phyloP scores from a whole-genome alignment of 2,797 vertebrate genomes.

The Eulemur coronatus region DNA sequence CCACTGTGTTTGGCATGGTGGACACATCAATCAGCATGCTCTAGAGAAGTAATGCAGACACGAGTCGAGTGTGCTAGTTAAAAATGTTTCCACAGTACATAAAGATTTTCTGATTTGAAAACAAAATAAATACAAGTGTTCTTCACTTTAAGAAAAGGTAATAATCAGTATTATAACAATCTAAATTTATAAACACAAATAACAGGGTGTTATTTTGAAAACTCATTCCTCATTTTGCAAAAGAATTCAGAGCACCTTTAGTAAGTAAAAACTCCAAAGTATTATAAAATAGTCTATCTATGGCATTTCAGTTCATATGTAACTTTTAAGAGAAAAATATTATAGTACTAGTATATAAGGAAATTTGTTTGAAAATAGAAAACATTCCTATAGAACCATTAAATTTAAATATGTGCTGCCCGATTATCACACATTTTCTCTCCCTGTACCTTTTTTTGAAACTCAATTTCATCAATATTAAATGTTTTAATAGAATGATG shows the following conservation, averaged over 20 bases:
- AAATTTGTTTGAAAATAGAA: neutral
- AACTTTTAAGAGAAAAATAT: conserved; percentile 25
- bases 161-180: neutral
- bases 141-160: neutral
- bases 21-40: neutral
- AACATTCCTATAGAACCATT: neutral
- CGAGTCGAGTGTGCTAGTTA: neutral
- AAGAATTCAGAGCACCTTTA: neutral
- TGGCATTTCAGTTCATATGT: neutral
- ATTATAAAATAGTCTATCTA: neutral
- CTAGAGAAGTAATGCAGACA: neutral
- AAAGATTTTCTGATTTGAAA: neutral
- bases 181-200: neutral
- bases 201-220: neutral
- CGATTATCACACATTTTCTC: neutral
- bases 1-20: neutral
- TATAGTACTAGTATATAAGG: neutral
- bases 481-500: neutral
- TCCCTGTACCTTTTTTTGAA: neutral
- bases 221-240: neutral
- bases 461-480: neutral
- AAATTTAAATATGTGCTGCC: neutral
- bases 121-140: neutral
- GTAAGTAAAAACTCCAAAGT: neutral
- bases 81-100: neutral